phyloP scores from a whole-genome alignment of 2,797 vertebrate species.

The Neostethus bicornis region DNA sequence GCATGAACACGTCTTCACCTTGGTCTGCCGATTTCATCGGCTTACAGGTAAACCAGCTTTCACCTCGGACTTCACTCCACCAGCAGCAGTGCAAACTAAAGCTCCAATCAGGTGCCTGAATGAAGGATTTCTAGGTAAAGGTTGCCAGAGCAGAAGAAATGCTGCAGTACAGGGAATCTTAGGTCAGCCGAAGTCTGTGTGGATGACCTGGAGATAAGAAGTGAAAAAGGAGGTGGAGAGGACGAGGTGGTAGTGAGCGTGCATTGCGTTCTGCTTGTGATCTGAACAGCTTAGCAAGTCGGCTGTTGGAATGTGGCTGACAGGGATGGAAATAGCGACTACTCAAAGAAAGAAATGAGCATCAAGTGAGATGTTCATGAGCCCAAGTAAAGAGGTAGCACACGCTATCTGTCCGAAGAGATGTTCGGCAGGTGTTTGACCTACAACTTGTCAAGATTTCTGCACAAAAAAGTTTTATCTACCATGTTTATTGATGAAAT shows the following conservation, averaged over 20 bases:
- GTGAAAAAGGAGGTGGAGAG: conserved; percentile 26
- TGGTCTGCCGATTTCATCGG: conserved; percentile 34
- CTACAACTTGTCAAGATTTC: not conserved
- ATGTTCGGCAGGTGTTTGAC: not conserved
- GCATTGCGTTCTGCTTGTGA: conserved; percentile 18
- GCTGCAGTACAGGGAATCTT: conserved; percentile 48
- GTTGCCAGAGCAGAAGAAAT: conserved; percentile 51
- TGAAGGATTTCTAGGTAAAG: conserved; percentile 54
- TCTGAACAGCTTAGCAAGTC: conserved; percentile 11
- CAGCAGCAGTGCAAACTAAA: conserved; percentile 29
- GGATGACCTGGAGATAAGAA: conserved; percentile 53
- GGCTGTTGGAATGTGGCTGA: not conserved
- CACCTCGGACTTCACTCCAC: conserved; percentile 19
- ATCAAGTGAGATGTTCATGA: not conserved
- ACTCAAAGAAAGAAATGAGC: conserved; percentile 8
- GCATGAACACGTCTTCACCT: conserved; percentile 10
- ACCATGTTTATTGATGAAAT: not conserved
- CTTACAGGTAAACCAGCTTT: conserved; percentile 28
- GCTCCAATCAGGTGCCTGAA: conserved; percentile 40
- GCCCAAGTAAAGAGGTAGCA: not conserved
- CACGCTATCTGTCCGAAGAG: not conserved
- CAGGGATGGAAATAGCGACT: conserved; percentile 10
- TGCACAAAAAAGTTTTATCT: not conserved
- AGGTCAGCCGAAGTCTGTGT: conserved; percentile 33
- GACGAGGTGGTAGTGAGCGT: conserved; percentile 27